A percentile compares a stretch with the other conserved stretches of the same genome.
These are phyloP conservation scores for Euplagia quadripunctaria DNA, from an alignment of 2,888 invertebrate genomes.

Conservation along the genomic window DNA sequence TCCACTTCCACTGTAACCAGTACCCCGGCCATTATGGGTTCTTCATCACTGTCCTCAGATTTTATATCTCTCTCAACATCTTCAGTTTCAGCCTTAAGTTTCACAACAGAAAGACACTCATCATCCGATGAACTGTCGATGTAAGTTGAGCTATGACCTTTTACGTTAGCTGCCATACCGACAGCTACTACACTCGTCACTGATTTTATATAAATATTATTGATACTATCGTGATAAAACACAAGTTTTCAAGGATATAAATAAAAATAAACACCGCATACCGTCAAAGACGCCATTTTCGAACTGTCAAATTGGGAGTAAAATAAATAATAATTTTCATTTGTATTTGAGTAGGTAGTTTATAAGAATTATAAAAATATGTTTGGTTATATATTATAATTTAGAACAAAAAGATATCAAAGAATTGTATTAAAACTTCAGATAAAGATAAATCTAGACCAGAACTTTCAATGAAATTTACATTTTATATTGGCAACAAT, in stretches of 20 bases:
- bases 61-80: constrained; percentile 29
- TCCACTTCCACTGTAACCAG: constrained; percentile 59
- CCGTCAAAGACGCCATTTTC: constrained; percentile 52
- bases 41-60: constrained; percentile 51
- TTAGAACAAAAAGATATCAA: background rate
- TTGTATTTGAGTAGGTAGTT: background rate
- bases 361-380: background rate
- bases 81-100: constrained; percentile 48
- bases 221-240: constrained; percentile 33
- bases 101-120: constrained; percentile 52
- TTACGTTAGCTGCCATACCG: constrained; percentile 46
- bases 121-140: constrained; percentile 58
- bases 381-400: background rate
- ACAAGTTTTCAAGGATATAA: constrained; percentile 41
- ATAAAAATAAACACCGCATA: constrained; percentile 54
- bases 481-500: constrained; percentile 65
- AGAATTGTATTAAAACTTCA: no score
- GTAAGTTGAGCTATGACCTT: constrained; percentile 39
- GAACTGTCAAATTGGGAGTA: constrained; percentile 34
- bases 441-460: background rate
- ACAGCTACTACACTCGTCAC: constrained; percentile 23
- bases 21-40: constrained; percentile 52
- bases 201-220: constrained; percentile 34
- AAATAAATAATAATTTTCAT: background rate
- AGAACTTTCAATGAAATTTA: background rate